A percentile compares a stretch with the other conserved stretches of the same genome.
These are phyloP conservation scores for Panthera tigris DNA, from an alignment of 2,113 vertebrate species.

Conservation along the genomic window DNA sequence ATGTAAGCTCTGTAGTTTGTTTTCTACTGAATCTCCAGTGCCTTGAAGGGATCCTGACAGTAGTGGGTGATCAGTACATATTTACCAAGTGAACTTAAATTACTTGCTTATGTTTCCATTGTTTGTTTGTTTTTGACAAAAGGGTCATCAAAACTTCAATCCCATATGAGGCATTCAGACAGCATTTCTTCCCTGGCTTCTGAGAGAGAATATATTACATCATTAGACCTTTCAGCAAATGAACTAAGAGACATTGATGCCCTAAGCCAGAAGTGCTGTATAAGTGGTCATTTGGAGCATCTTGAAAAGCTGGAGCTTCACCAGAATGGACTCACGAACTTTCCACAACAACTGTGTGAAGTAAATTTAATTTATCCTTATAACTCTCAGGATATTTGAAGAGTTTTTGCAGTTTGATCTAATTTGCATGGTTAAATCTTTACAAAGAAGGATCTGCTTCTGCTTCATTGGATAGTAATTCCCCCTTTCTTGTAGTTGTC, in stretches of 20 bases:
- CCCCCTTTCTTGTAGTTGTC: not conserved
- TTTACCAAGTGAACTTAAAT: not conserved
- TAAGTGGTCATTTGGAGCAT: constrained; percentile 89
- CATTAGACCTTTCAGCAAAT: constrained; percentile 95
- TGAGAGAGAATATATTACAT: constrained; percentile 91
- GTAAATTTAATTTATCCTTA: constrained; percentile 82
- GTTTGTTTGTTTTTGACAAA: constrained; percentile 76
- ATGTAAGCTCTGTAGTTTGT: not conserved
- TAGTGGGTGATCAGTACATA: not conserved
- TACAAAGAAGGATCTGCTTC: not conserved
- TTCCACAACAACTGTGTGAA: constrained; percentile 91
- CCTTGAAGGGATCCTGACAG: not conserved
- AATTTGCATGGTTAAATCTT: not conserved
- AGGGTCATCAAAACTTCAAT: constrained; percentile 79
- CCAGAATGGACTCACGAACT: constrained; percentile 89
- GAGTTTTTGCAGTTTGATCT: not conserved
- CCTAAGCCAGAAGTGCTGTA: constrained; percentile 85
- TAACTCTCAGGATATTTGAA: not conserved
- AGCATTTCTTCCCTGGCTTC: constrained; percentile 83
- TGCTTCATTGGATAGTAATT: not conserved
- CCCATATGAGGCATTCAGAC: constrained; percentile 82
- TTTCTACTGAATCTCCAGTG: not conserved
- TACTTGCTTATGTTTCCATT: not conserved
- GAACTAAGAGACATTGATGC: constrained; percentile 91
- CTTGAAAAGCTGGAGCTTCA: constrained; percentile 93